Evolutionary conservation across 1,140 invertebrate species (phyloP).

Genomic region (Araneus ventricosus): DNA sequence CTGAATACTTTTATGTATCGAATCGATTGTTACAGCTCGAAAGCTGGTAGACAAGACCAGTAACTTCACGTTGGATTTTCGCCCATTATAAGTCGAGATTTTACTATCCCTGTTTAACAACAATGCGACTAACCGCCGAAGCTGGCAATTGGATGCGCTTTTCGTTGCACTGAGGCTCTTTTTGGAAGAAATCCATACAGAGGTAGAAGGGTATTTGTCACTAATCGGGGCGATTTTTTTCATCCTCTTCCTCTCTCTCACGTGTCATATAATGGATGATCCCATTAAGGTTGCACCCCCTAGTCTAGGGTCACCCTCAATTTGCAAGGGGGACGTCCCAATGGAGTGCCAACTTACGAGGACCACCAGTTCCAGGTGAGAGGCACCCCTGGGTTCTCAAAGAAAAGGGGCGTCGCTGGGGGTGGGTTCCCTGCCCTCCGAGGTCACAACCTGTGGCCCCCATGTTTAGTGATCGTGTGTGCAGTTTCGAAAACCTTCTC

Average conservation of each 20-base stretch:
- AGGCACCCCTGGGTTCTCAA: conserved; percentile 62
- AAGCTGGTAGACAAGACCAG: conserved; percentile 74
- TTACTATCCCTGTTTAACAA: conserved; percentile 73
- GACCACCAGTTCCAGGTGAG: conserved; percentile 65
- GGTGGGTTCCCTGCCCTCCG: conserved; percentile 47
- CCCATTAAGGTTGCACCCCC: conserved; percentile 61
- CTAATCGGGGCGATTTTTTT: conserved; percentile 63
- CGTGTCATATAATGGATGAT: conserved; percentile 74
- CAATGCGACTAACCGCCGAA: conserved; percentile 71
- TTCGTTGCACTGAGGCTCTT: conserved; percentile 24
- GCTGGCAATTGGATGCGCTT: conserved; percentile 72
- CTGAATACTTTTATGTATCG: conserved; percentile 64
- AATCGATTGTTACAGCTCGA: conserved; percentile 70
- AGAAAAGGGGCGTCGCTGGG: conserved; percentile 61
- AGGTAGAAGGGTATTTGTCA: conserved; percentile 62
- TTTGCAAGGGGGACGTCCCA: conserved; percentile 71
- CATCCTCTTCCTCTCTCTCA: conserved; percentile 34
- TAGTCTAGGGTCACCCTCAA: conserved; percentile 66
- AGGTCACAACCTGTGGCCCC: conserved; percentile 73
- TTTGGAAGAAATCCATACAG: conserved; percentile 25
- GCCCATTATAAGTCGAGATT: conserved; percentile 72
- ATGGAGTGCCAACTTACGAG: conserved; percentile 69
- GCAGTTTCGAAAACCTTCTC: conserved; percentile 41
- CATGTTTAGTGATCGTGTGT: conserved; percentile 72
- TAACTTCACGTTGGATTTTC: conserved; percentile 67